Evolutionary conservation across 2,113 vertebrate genomes (phyloP).

Genomic region (Epinephelus moara): DNA sequence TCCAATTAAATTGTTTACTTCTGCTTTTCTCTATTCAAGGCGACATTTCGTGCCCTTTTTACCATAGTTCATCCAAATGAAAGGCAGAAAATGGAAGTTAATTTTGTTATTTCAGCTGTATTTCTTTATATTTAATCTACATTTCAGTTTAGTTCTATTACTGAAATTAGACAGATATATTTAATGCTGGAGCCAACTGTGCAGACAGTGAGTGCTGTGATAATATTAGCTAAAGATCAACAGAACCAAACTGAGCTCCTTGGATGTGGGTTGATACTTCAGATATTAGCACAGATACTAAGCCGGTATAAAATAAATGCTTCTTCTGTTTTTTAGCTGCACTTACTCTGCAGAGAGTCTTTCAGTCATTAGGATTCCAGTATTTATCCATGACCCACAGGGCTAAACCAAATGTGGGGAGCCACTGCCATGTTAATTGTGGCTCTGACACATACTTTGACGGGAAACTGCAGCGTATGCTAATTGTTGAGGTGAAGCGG

Average conservation of each 20-base stretch:
- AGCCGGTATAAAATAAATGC: slow-evolving; percentile 8
- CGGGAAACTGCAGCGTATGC: slow-evolving; percentile 56
- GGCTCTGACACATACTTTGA: slow-evolving; percentile 34
- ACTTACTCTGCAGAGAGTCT: slow-evolving; percentile 24
- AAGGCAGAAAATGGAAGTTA: neutral
- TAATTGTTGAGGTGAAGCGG: slow-evolving; percentile 60
- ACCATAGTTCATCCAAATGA: neutral
- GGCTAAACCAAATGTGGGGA: slow-evolving; percentile 24
- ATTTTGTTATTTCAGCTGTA: neutral
- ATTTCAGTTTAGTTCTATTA: neutral
- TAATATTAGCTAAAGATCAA: slow-evolving; percentile 26
- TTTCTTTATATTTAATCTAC: neutral
- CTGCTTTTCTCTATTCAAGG: no score
- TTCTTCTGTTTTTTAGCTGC: slow-evolving; percentile 32
- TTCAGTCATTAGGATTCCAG: slow-evolving; percentile 28
- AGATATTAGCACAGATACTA: slow-evolving; percentile 31
- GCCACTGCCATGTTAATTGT: slow-evolving; percentile 54
- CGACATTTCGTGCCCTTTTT: no score
- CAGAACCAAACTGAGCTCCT: slow-evolving; percentile 15
- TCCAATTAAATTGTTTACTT: no score
- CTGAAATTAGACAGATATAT: neutral
- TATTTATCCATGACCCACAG: slow-evolving; percentile 32
- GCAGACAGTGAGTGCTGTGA: slow-evolving; percentile 1
- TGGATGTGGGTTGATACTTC: slow-evolving; percentile 4
- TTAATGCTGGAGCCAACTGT: slow-evolving; percentile 5